A percentile compares a stretch with the other conserved stretches of the same genome.
Evolutionary conservation across 1,140 invertebrate species (phyloP).

Genomic region (Calephelis virginiensis): DNA sequence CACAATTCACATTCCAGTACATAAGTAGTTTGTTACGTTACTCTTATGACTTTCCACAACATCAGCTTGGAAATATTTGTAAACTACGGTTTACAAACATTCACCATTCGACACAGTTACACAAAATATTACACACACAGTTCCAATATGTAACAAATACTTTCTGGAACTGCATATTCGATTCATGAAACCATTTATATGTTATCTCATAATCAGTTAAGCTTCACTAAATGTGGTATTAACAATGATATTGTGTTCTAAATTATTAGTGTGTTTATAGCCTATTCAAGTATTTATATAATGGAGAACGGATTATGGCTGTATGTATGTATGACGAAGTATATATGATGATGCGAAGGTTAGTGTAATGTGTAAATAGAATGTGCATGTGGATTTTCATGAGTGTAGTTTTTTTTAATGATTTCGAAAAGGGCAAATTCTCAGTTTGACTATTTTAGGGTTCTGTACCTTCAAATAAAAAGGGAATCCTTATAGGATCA

Average conservation of each 20-base stretch:
- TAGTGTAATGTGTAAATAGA: no score
- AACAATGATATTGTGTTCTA: slow-evolving; percentile 5
- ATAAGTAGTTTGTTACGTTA: no score
- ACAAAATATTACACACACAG: slow-evolving; percentile 9
- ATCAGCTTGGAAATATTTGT: not conserved
- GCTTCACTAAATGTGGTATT: slow-evolving; percentile 7
- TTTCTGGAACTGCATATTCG: not conserved
- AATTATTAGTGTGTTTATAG: slow-evolving; percentile 2
- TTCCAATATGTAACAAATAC: slow-evolving; percentile 12
- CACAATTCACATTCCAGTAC: no score
- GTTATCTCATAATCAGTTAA: slow-evolving; percentile 16
- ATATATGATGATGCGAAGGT: no score
- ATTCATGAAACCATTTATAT: not conserved
- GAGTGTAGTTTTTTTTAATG: no score
- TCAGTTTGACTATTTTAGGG: no score
- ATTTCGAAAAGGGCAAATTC: no score
- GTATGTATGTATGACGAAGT: no score
- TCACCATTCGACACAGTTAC: slow-evolving; percentile 10
- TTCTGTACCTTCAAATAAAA: no score
- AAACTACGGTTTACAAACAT: not conserved
- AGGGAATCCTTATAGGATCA: no score
- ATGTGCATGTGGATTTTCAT: no score
- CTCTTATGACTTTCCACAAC: not conserved
- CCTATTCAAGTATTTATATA: not conserved
- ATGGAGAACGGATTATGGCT: not conserved